phyloP scores from a whole-genome alignment of 2,797 vertebrate species.

The Anas flavirostris region DNA sequence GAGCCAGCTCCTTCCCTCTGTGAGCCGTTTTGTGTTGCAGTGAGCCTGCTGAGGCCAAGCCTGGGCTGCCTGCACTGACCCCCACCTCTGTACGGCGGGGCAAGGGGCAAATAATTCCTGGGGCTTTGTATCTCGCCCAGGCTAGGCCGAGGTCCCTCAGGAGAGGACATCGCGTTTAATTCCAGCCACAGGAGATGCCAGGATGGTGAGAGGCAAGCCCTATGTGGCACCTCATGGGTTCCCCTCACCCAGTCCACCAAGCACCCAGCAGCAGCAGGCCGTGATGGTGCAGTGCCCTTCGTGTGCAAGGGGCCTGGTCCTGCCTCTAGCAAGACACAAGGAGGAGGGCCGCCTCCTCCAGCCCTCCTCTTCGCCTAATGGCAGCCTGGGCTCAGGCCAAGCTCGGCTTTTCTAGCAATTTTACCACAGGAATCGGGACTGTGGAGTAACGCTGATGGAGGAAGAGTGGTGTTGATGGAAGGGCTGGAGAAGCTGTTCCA shows the following conservation, averaged over 20 bases:
- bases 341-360: too few species aligned
- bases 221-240: too few species aligned
- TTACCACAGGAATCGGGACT: background rate
- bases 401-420: background rate
- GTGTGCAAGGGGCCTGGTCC: too few species aligned
- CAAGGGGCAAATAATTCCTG: conserved; percentile 66
- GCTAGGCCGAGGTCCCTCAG: background rate
- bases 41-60: conserved; percentile 65
- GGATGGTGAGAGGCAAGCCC: background rate
- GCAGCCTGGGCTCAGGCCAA: background rate
- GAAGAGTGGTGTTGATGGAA: background rate
- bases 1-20: conserved; percentile 24
- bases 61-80: conserved; percentile 76
- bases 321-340: too few species aligned
- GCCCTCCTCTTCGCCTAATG: too few species aligned
- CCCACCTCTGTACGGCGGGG: conserved; percentile 72
- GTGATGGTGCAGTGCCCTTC: too few species aligned
- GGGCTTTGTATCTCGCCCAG: conserved; percentile 33
- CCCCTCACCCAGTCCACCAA: too few species aligned
- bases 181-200: background rate
- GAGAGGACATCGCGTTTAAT: background rate
- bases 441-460: rapidly evolving
- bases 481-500: background rate
- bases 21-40: conserved; percentile 64
- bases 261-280: too few species aligned